Evolutionary conservation across 1,140 invertebrate species (phyloP).

Genomic region (Zophobas atratus): DNA sequence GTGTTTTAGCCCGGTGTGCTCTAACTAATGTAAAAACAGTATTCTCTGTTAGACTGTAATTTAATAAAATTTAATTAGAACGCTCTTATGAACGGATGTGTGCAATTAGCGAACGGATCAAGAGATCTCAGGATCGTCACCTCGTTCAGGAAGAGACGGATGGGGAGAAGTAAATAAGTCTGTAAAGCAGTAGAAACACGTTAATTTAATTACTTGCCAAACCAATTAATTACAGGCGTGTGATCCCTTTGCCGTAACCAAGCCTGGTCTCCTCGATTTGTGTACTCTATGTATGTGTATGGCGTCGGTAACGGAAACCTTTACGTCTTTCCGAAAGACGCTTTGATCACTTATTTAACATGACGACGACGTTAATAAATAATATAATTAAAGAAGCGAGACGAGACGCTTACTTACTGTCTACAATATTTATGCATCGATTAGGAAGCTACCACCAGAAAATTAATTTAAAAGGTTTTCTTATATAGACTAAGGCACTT

Average conservation of each 20-base stretch:
- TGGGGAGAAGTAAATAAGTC: slow-evolving; percentile 38
- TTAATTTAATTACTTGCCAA: slow-evolving; percentile 42
- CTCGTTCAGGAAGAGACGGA: slow-evolving; percentile 21
- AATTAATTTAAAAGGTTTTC: slow-evolving; percentile 12
- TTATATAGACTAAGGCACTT: neutral
- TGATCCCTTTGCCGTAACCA: slow-evolving; percentile 37
- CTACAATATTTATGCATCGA: slow-evolving; percentile 24
- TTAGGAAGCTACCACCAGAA: slow-evolving; percentile 17
- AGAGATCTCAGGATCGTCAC: slow-evolving; percentile 39
- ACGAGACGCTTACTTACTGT: neutral
- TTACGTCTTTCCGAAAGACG: slow-evolving; percentile 8
- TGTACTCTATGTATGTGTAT: slow-evolving; percentile 17
- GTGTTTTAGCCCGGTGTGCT: no score
- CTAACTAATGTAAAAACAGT: no score
- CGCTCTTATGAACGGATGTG: slow-evolving; percentile 18
- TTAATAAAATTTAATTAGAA: slow-evolving; percentile 11
- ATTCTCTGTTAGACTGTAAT: no score
- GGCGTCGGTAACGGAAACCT: neutral
- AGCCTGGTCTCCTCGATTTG: slow-evolving; percentile 27
- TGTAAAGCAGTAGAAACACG: slow-evolving; percentile 34
- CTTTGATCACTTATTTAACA: slow-evolving; percentile 36
- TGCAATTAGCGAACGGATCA: slow-evolving; percentile 35
- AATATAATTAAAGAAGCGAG: slow-evolving; percentile 18
- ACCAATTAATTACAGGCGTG: slow-evolving; percentile 37
- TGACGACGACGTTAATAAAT: slow-evolving; percentile 27